A percentile compares a stretch with the other conserved stretches of the same genome.
phyloP scores from a whole-genome alignment of 2,888 invertebrate genomes.

The Ornithoptera alexandrae region DNA sequence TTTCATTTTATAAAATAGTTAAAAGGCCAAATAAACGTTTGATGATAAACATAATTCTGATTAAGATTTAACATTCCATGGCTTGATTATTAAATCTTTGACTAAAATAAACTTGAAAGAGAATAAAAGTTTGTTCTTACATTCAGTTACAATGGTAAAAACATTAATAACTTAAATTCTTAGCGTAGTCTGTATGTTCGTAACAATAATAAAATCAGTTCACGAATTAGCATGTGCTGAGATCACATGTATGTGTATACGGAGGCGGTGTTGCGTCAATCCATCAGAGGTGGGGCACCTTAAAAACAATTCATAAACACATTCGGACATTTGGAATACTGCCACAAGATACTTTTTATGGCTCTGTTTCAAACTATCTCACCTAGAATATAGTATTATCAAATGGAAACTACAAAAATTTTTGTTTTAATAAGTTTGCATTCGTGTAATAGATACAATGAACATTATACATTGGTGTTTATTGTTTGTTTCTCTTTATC shows the following conservation, averaged over 20 bases:
- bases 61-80: neutral
- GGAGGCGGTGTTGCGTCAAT: slow-evolving; percentile 58
- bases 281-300: slow-evolving; percentile 51
- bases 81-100: neutral
- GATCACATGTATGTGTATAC: slow-evolving; percentile 22
- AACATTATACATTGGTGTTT: neutral
- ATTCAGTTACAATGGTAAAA: neutral
- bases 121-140: neutral
- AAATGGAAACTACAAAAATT: neutral
- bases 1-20: neutral
- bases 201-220: slow-evolving; percentile 24
- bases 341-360: slow-evolving; percentile 54
- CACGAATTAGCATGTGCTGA: slow-evolving; percentile 18
- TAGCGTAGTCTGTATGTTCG: slow-evolving; percentile 12
- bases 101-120: neutral
- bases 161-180: neutral
- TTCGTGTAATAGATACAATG: neutral
- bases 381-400: slow-evolving; percentile 9
- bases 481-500: neutral
- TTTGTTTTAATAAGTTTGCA: neutral
- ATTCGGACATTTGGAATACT: slow-evolving; percentile 65
- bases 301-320: slow-evolving; percentile 70
- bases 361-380: slow-evolving; percentile 34
- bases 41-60: neutral
- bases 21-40: neutral